Percentiles rank a stretch among this genome's conserved stretches.
Evolutionary conservation across 2,113 vertebrate genomes (phyloP).

Genomic region (Willisornis vidua): DNA sequence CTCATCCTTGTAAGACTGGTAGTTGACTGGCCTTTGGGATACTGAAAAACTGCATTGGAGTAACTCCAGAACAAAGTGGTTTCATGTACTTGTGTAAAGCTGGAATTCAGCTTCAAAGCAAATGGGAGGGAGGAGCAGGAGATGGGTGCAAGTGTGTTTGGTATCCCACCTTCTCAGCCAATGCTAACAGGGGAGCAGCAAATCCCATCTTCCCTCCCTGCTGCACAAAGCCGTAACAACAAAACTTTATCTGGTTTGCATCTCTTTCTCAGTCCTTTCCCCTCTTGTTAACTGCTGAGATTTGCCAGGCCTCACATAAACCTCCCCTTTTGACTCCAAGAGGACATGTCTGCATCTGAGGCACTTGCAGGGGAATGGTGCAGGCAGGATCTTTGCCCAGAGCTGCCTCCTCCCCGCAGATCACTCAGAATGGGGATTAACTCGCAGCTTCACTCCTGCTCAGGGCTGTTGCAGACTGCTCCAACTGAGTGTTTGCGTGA

Average conservation of each 20-base stretch:
- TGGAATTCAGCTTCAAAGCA: not conserved
- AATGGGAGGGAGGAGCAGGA: not conserved
- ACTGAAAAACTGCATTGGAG: not conserved
- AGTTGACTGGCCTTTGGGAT: not conserved
- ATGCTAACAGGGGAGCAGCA: accelerated
- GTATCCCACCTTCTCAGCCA: not conserved
- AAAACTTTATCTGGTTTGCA: not conserved
- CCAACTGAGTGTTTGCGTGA: not conserved
- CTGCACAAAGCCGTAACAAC: not conserved
- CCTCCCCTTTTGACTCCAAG: not conserved
- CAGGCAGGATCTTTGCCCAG: not conserved
- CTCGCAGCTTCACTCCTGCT: not conserved
- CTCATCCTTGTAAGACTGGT: not conserved
- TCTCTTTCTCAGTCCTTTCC: not conserved
- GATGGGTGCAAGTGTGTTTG: not conserved
- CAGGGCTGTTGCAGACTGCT: not conserved
- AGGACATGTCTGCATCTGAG: not conserved
- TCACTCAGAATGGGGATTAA: not conserved
- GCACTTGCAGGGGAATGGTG: not conserved
- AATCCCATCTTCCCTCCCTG: not conserved
- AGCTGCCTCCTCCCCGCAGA: accelerated
- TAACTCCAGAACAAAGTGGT: not conserved
- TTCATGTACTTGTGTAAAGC: not conserved
- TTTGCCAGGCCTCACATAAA: not conserved
- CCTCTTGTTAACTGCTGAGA: not conserved